Conservation (phyloP, 92 coral and sea anemone species). For the Epizoanthus scotinus region DNA sequence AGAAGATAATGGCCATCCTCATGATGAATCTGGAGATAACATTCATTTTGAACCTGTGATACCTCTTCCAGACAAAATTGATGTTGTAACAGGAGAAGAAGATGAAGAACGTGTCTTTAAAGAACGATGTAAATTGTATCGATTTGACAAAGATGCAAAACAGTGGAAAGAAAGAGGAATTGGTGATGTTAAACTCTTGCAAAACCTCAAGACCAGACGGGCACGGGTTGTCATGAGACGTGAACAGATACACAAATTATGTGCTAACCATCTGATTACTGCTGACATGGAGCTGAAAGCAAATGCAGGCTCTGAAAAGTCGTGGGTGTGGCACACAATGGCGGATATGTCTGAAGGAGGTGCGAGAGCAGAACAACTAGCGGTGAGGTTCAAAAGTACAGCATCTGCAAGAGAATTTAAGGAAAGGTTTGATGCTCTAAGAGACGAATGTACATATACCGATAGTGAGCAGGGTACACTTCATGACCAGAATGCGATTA, state of each 20-base stretch:
- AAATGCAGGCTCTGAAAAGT: constrained; percentile 79
- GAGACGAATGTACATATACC: background rate
- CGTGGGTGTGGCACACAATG: constrained; percentile 92
- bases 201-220: constrained; percentile 57
- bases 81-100: constrained; percentile 87
- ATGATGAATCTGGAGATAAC: constrained; percentile 47
- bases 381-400: constrained; percentile 78
- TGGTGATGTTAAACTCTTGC: constrained; percentile 87
- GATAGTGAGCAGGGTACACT: background rate
- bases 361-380: constrained; percentile 80
- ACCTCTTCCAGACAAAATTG: constrained; percentile 82
- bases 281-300: constrained; percentile 82
- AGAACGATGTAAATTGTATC: constrained; percentile 81
- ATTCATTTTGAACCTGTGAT: constrained; percentile 85
- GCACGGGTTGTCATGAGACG: constrained; percentile 93
- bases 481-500: background rate
- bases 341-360: constrained; percentile 90
- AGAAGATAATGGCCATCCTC: constrained; percentile 54
- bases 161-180: constrained; percentile 98
- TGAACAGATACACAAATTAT: constrained; percentile 81
- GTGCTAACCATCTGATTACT: constrained; percentile 92
- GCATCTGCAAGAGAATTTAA: constrained; percentile 76
- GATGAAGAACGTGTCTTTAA: constrained; percentile 78
- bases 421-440: constrained; percentile 71
- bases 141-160: constrained; percentile 66